Evolutionary conservation across 2,113 vertebrate genomes (phyloP).

Genomic region (Monopterus albus): DNA sequence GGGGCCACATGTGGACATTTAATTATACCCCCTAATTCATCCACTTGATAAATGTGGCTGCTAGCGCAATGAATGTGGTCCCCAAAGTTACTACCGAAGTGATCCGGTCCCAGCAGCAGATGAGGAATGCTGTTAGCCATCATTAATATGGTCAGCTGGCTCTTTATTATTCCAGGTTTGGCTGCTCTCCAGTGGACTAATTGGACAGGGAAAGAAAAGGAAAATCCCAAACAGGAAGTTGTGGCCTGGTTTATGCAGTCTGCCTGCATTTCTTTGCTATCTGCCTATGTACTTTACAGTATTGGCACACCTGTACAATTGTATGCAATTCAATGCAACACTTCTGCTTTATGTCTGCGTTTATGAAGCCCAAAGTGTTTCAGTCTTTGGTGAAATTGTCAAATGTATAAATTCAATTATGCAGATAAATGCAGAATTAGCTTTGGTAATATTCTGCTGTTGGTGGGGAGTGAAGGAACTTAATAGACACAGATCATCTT

Average conservation of each 20-base stretch:
- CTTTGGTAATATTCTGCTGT: neutral
- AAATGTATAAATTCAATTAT: no score
- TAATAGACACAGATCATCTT: slow-evolving; percentile 34
- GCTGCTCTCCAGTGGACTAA: slow-evolving; percentile 28
- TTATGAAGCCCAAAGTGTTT: no score
- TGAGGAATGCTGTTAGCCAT: neutral
- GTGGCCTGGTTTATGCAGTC: slow-evolving; percentile 35
- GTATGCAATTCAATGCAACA: no score
- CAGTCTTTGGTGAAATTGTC: no score
- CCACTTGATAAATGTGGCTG: no score
- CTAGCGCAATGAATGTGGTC: slow-evolving; percentile 5
- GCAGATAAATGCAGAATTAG: neutral
- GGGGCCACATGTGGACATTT: no score
- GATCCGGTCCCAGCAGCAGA: neutral
- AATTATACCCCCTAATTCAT: no score
- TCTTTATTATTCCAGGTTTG: slow-evolving; percentile 41
- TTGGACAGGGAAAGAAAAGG: slow-evolving; percentile 8
- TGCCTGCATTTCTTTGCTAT: slow-evolving; percentile 36
- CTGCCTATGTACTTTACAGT: no score
- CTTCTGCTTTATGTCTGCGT: no score
- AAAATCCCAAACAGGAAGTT: slow-evolving; percentile 52
- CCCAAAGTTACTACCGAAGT: slow-evolving; percentile 1
- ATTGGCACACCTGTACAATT: no score
- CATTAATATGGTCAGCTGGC: slow-evolving; percentile 24
- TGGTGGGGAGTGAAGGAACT: slow-evolving; percentile 7